Conservation (phyloP, 2,888 invertebrate genomes). For the Hemithea aestivaria region DNA sequence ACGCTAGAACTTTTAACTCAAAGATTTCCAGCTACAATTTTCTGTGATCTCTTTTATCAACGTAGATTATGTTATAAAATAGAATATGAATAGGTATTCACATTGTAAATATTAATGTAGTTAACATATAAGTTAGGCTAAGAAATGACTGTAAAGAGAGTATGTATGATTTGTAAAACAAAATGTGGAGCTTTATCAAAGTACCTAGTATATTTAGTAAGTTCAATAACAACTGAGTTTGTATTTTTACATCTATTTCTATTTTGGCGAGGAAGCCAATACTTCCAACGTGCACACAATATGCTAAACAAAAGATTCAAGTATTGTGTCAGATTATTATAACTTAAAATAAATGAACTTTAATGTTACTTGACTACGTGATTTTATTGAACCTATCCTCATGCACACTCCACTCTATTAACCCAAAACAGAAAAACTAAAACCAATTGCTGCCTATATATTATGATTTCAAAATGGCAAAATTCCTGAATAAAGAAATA, state of each 20-base stretch:
- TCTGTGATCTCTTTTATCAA: slow-evolving; percentile 80
- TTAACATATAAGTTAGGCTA: slow-evolving; percentile 43
- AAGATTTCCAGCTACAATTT: slow-evolving; percentile 80
- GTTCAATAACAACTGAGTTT: slow-evolving; percentile 69
- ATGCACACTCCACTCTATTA: too few relatives aligned
- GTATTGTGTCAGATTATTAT: slow-evolving; percentile 72
- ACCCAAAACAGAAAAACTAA: too few relatives aligned
- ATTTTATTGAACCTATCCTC: slow-evolving; percentile 20
- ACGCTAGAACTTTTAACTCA: slow-evolving; percentile 71
- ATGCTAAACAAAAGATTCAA: slow-evolving; percentile 53
- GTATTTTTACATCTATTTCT: slow-evolving; percentile 77
- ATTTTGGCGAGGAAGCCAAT: slow-evolving; percentile 56
- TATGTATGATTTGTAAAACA: slow-evolving; percentile 78
- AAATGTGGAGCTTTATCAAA: slow-evolving; percentile 77
- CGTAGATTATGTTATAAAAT: slow-evolving; percentile 71
- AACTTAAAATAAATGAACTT: slow-evolving; percentile 71
- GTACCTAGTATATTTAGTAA: slow-evolving; percentile 73
- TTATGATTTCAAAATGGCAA: too few relatives aligned
- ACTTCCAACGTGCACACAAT: slow-evolving; percentile 68
- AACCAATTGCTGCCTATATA: too few relatives aligned
- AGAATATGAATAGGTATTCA: slow-evolving; percentile 43
- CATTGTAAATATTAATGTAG: slow-evolving; percentile 68
- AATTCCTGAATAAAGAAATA: too few relatives aligned
- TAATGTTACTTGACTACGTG: slow-evolving; percentile 49
- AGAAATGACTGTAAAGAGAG: slow-evolving; percentile 74